phyloP scores from a whole-genome alignment of 2,797 vertebrate species.

The Thripadectes ignobilis region DNA sequence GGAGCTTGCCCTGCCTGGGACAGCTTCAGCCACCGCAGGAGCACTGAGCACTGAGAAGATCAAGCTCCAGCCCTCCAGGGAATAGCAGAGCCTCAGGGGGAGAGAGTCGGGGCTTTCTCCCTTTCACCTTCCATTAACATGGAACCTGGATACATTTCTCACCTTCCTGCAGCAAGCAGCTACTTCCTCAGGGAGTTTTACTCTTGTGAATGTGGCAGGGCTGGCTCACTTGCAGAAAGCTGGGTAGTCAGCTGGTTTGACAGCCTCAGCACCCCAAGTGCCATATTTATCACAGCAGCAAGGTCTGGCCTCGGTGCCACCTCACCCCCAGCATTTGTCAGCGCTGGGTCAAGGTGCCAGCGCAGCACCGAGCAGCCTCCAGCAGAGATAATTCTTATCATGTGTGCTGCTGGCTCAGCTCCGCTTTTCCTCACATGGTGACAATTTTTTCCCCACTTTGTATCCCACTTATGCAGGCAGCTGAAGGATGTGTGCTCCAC shows the following conservation, averaged over 20 bases:
- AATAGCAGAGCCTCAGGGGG: not conserved
- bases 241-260: not conserved
- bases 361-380: fast-evolving
- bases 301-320: fast-evolving
- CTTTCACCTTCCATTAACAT: not conserved
- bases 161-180: not conserved
- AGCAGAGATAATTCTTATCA: not conserved
- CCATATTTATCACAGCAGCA: fast-evolving
- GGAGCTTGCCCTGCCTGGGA: not conserved
- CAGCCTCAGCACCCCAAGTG: fast-evolving
- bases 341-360: not conserved
- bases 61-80: not conserved
- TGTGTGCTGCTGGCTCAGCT: not conserved
- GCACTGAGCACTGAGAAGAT: not conserved
- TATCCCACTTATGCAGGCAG: not conserved
- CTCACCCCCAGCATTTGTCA: not conserved
- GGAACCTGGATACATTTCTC: not conserved
- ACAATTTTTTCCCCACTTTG: not conserved
- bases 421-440: not conserved
- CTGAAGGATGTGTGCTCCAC: fast-evolving
- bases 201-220: fast-evolving
- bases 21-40: fast-evolving
- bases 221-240: not conserved
- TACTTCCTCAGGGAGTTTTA: not conserved
- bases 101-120: not conserved